phyloP scores from a whole-genome alignment of 2,888 invertebrate genomes.

The Philopedon plagiatum region DNA sequence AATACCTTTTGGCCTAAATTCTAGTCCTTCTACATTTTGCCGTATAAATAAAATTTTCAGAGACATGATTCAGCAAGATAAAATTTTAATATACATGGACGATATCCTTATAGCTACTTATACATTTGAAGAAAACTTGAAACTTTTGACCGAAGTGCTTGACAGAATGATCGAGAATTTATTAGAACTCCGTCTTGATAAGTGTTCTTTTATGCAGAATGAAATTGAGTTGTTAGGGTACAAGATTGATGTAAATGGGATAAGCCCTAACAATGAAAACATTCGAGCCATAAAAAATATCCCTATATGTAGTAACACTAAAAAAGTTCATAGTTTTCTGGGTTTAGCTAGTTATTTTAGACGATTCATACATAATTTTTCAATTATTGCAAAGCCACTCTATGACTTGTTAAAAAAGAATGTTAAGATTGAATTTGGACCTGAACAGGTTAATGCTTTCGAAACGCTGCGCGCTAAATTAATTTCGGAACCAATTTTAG shows the following conservation, averaged over 20 bases:
- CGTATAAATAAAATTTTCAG: conserved; percentile 52
- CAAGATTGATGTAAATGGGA: conserved; percentile 40
- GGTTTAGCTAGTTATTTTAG: conserved; percentile 45
- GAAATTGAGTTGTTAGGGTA: conserved; percentile 57
- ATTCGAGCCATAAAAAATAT: conserved; percentile 34
- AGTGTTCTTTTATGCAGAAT: conserved; percentile 54
- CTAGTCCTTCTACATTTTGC: conserved; percentile 53
- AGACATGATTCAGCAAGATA: conserved; percentile 45
- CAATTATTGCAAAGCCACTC: conserved; percentile 56
- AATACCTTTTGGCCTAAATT: conserved; percentile 59
- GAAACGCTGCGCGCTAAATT: conserved; percentile 46
- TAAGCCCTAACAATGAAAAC: conserved; percentile 35
- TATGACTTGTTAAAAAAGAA: conserved; percentile 56
- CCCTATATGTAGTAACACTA: conserved; percentile 40
- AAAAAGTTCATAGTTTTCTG: conserved; percentile 43
- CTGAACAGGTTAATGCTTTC: conserved; percentile 43
- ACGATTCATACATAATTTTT: conserved; percentile 46
- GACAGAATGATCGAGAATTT: conserved; percentile 38
- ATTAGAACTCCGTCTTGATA: conserved; percentile 54
- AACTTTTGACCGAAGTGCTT: conserved; percentile 49
- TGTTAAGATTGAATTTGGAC: conserved; percentile 46
- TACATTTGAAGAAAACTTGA: conserved; percentile 50
- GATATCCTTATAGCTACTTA: no score
- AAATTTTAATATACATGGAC: no score
- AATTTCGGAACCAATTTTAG: conserved; percentile 45